Conservation (phyloP, 2,888 invertebrate genomes). For the Polydrusus pterygomalis region DNA sequence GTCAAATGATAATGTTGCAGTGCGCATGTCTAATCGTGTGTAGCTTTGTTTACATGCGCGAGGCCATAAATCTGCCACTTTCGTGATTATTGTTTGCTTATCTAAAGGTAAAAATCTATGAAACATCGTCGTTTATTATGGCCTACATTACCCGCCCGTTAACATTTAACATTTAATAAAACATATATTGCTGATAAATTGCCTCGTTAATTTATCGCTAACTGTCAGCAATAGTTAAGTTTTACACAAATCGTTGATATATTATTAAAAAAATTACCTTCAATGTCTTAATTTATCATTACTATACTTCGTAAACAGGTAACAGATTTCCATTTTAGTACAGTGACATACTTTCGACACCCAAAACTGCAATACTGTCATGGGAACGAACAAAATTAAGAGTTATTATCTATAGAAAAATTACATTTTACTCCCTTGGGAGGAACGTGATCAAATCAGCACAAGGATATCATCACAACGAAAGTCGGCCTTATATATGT, state of each 20-base stretch:
- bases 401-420: slow-evolving; percentile 19
- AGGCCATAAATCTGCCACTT: too few species aligned
- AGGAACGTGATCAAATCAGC: slow-evolving; percentile 9
- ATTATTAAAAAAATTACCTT: not conserved
- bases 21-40: too few species aligned
- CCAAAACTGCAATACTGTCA: slow-evolving; percentile 20
- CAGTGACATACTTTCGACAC: slow-evolving; percentile 25
- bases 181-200: too few species aligned
- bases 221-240: not conserved
- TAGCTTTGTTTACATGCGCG: too few species aligned
- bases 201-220: too few species aligned
- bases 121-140: too few species aligned
- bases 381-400: slow-evolving; percentile 16
- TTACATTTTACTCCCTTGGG: slow-evolving; percentile 17
- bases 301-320: not conserved
- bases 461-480: slow-evolving; percentile 11
- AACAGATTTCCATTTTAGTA: slow-evolving; percentile 15
- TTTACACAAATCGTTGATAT: not conserved
- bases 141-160: too few species aligned
- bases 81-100: too few species aligned
- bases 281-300: not conserved
- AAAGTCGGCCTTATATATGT: not conserved
- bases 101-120: too few species aligned
- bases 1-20: too few species aligned
- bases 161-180: too few species aligned